Evolutionary conservation across 2,797 vertebrate species (phyloP).

Genomic region (Glyptemys insculpta): DNA sequence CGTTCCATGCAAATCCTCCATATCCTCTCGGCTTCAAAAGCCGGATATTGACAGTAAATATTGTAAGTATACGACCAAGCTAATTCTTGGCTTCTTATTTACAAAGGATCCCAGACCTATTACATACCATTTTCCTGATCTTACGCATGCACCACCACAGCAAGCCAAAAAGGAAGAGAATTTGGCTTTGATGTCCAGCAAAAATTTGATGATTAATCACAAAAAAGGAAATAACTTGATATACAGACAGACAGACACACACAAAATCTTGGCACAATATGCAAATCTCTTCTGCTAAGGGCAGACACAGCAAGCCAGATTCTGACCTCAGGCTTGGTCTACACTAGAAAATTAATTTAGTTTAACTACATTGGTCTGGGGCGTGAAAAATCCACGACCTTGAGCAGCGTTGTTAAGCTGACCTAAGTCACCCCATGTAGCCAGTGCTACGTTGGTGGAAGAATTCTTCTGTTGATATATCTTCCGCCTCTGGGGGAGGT

Average conservation of each 20-base stretch:
- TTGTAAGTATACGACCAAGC: not conserved
- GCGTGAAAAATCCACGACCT: not conserved
- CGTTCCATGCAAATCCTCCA: not conserved
- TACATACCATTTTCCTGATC: not conserved
- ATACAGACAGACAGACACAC: not conserved
- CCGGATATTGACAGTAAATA: slow-evolving; percentile 49
- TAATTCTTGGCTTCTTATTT: not conserved
- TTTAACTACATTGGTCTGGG: not conserved
- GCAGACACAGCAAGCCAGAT: fast-evolving
- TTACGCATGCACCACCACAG: not conserved
- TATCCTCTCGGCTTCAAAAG: slow-evolving; percentile 35
- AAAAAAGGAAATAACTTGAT: not conserved
- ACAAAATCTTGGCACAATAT: not conserved
- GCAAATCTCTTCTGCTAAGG: not conserved
- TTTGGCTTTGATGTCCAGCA: slow-evolving; percentile 40
- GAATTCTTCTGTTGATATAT: not conserved
- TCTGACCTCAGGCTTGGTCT: not conserved
- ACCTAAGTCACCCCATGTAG: not conserved
- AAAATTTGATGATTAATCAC: not conserved
- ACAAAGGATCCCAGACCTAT: not conserved
- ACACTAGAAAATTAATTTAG: not conserved
- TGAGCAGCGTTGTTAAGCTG: not conserved
- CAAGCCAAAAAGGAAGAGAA: slow-evolving; percentile 52
- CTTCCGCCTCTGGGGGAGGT: not conserved
- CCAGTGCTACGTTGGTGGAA: not conserved